Percentiles rank a stretch among this genome's conserved stretches.
phyloP scores from a whole-genome alignment of 2,113 vertebrate genomes.

The Triplophysa dalaica region DNA sequence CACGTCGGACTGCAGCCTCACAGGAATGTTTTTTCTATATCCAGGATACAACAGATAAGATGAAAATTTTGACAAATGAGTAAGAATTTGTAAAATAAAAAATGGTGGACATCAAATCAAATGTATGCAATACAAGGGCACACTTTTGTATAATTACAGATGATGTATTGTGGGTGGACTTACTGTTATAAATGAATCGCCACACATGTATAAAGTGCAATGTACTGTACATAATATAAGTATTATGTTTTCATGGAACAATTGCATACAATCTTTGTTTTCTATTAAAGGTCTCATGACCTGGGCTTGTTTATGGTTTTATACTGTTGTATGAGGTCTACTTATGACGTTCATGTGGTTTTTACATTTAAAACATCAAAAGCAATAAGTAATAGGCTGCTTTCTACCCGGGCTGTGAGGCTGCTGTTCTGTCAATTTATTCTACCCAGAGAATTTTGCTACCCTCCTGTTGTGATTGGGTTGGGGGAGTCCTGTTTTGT shows the following conservation, averaged over 20 bases:
- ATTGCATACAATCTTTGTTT: background rate
- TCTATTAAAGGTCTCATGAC: background rate
- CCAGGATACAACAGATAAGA: background rate
- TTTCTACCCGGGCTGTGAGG: no score
- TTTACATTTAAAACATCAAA: no score
- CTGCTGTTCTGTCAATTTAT: no score
- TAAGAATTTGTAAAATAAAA: background rate
- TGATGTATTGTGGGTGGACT: background rate
- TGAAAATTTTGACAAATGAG: background rate
- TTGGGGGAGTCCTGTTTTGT: no score
- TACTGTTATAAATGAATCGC: background rate
- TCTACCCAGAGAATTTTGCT: no score
- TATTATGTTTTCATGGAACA: constrained; percentile 8
- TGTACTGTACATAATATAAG: constrained; percentile 21
- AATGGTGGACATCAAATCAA: background rate
- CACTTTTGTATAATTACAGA: background rate
- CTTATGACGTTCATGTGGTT: no score
- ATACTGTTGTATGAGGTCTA: no score
- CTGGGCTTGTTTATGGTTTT: no score
- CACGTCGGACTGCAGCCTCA: background rate
- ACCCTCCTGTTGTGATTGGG: no score
- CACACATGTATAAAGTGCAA: background rate
- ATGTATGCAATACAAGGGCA: background rate
- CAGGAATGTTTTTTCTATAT: background rate
- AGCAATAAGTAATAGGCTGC: no score